Base-by-base conservation (phyloP, 2,797 vertebrate genomes). In the Petrocephalus sullivani region DNA sequence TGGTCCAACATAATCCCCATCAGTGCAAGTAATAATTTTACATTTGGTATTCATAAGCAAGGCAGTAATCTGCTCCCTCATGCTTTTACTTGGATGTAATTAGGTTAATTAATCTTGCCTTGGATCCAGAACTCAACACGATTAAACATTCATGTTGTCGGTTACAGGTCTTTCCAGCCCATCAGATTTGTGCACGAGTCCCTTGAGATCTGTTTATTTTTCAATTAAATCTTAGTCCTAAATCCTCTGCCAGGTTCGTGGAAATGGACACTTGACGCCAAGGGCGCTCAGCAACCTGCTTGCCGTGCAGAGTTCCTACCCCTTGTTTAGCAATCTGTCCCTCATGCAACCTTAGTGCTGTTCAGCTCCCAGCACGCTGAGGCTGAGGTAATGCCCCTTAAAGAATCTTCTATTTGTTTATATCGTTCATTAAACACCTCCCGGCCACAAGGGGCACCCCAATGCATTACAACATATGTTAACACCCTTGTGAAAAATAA, bases 201-300 rank as follows among this genome's bases (percentile, higher is more conserved):
- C 91, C 92, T 84, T 78, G 93, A 56, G 94, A 93, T 93, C 93
- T 93, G 93, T 95, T 95, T 94, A 93, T 94, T 95, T 86, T 96
- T 96, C 94, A 96, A 95, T 95, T 94, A 95, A 92, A 90, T 91
- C 89, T 41, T 12, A 90, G 87, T 91, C 92, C 93, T 88, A 58
- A 58, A 41, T 60, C 84, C 90, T 90, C 90, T 92, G 90, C 92
- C 91, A 91, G 91, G 90, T 85, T 90, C 90, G 23, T 88, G 90
- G 90, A 90, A 91, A 90, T 90, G 90, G 91, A 91, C 90, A 89
- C 71, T 90, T 89, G 89, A 60, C 56, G 90, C 90, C 91, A 89
- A 91, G 90, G 90, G 91, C 87, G 8, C 91, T 93, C 91, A 92
- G 91, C 88, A 90, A 90, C 91, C 90, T 67, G 89, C 90, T 93